phyloP scores from a whole-genome alignment of 30 jellyfish, hydroid and myxozoan genomes.

The Morbakka virulenta region DNA sequence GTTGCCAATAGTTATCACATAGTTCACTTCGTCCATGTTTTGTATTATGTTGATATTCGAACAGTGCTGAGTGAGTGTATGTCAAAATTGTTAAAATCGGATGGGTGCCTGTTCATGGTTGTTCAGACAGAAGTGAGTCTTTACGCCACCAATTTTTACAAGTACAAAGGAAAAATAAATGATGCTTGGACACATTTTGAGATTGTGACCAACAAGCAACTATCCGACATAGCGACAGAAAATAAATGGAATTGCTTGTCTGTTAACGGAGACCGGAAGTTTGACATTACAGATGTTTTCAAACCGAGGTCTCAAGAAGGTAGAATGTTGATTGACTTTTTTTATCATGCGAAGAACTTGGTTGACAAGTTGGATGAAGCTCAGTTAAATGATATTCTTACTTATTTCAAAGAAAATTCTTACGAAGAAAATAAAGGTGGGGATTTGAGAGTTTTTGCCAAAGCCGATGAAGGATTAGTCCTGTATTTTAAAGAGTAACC shows the following conservation, averaged over 20 bases:
- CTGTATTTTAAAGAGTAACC: too few relatives aligned
- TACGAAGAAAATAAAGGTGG: background rate
- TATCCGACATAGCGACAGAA: conserved; percentile 28
- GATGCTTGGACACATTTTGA: conserved; percentile 30
- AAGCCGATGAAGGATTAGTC: background rate
- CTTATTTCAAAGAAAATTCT: conserved; percentile 34
- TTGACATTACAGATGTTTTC: conserved; percentile 41
- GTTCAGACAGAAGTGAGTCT: conserved; percentile 55
- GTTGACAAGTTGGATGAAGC: background rate
- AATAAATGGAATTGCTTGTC: conserved; percentile 10
- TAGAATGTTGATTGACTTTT: conserved; percentile 37
- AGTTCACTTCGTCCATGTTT: conserved; percentile 28
- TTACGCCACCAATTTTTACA: conserved; percentile 45
- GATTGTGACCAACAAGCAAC: conserved; percentile 22
- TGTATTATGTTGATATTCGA: conserved; percentile 53
- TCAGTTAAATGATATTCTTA: conserved; percentile 9
- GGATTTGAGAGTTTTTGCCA: background rate
- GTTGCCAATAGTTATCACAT: conserved; percentile 12
- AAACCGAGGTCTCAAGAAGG: conserved; percentile 16
- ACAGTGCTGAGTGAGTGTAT: conserved; percentile 27
- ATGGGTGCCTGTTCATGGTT: conserved; percentile 40
- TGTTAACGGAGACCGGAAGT: conserved; percentile 24
- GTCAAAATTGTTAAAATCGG: conserved; percentile 11
- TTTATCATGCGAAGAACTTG: conserved; percentile 52
- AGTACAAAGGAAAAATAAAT: background rate